Base-by-base conservation (phyloP, 2,113 vertebrate genomes). In the Theropithecus gelada region DNA sequence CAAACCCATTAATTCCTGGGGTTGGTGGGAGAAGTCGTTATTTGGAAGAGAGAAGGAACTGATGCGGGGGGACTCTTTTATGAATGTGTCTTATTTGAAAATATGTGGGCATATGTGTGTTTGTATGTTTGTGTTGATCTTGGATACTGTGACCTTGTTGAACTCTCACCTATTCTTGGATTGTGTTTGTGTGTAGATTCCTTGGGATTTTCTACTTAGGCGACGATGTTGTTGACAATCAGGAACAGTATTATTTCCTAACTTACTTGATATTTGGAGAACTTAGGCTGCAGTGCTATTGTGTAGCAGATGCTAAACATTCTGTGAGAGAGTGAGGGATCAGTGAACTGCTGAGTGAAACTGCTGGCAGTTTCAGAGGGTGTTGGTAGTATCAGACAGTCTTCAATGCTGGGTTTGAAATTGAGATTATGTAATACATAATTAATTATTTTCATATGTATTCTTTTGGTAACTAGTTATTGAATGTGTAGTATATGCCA, bases 51-150 rank as follows among this genome's bases (percentile, higher is more conserved):
- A 80, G 52, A 92, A 81, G 66, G 13, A 59, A 40, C 20, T 13
- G 32, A 13, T 9, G 20, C 10, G 6, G 18, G 8, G 4, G 61
- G 10, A 48, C 25, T 78, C n/a, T 68, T 88, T 52, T 73, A 80
- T 94, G 73, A 83, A 35, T 88, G 3, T 93, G 35, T 81, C 59
- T 72, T 85, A 43, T 82, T 95, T 92, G 78, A 72, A 91, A 80
- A 50, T 84, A 73, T 70, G 35, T 3, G 22, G 32, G 25, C 57
- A 14, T 52, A 55, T 64, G 35, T 79, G 3, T 75, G 5, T 5
- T 22, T 35, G 32, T 85, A 11, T 76, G 72, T 72, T 22, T 72
- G 3, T 85, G 3, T 72, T 81, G 43, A 43, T 35, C 66, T 50
- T 61, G 18, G 27, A 45, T 76, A 40, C 12, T n/a, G 7, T 78